These are phyloP conservation scores for Aricia artaxerxes DNA, from an alignment of 2,888 invertebrate genomes.

Conservation along the genomic window DNA sequence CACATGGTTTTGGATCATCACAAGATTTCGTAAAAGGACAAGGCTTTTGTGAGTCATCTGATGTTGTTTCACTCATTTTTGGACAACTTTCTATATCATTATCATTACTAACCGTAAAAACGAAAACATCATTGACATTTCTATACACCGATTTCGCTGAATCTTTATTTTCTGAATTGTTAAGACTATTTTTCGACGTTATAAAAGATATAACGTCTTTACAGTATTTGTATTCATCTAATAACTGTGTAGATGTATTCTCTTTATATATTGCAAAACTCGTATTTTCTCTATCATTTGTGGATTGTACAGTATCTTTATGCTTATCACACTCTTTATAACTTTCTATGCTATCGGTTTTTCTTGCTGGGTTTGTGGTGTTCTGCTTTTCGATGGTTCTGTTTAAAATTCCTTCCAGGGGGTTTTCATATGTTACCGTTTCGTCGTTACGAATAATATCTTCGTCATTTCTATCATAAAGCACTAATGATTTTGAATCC, in stretches of 20 bases:
- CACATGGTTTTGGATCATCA: not conserved
- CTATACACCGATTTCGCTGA: not conserved
- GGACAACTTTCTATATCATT: not conserved
- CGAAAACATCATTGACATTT: not conserved
- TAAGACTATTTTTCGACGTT: not conserved
- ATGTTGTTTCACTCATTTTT: not conserved
- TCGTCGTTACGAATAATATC: not conserved
- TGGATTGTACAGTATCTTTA: not conserved
- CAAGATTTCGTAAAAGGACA: not conserved
- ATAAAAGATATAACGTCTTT: constrained; percentile 49
- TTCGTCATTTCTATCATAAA: not conserved
- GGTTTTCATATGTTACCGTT: not conserved
- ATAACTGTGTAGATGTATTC: constrained; percentile 26
- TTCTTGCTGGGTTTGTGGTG: not conserved
- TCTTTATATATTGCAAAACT: not conserved
- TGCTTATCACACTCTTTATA: not conserved
- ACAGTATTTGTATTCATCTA: constrained; percentile 47
- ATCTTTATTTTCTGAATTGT: not conserved
- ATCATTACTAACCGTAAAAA: not conserved
- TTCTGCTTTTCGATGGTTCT: not conserved
- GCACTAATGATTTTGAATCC: not conserved
- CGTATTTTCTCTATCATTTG: not conserved
- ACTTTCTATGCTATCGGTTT: not conserved
- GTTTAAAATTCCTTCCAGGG: not conserved
- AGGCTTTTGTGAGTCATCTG: not conserved